phyloP scores from a whole-genome alignment of 2,797 vertebrate species.

The Molossus alvarezi region DNA sequence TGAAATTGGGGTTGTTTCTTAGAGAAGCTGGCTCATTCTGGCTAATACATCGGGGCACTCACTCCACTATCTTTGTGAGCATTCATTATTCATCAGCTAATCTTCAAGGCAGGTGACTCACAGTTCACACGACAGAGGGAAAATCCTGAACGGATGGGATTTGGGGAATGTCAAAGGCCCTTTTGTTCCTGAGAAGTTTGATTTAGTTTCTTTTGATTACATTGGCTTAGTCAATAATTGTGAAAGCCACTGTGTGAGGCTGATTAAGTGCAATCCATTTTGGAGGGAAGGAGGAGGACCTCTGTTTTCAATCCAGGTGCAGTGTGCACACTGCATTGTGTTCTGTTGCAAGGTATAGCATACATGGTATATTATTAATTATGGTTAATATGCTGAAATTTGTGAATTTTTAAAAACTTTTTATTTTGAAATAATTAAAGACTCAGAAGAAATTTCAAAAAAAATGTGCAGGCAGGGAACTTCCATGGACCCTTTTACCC shows the following conservation, averaged over 20 bases:
- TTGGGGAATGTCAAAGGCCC: slow-evolving; percentile 46
- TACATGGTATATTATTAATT: neutral
- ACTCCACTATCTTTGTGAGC: neutral
- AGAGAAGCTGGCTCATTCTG: neutral
- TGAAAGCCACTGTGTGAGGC: neutral
- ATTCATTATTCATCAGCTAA: slow-evolving; percentile 50
- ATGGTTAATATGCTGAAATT: neutral
- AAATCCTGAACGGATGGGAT: slow-evolving; percentile 47
- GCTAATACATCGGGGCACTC: neutral
- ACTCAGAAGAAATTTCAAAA: slow-evolving; percentile 19
- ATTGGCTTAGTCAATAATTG: slow-evolving; percentile 64
- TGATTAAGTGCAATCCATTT: neutral
- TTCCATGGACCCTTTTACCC: neutral
- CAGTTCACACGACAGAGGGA: slow-evolving; percentile 55
- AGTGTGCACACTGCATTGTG: neutral
- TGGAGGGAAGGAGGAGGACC: neutral
- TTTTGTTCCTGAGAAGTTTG: slow-evolving; percentile 68
- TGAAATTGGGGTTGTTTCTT: slow-evolving; percentile 41
- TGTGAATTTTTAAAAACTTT: slow-evolving; percentile 3
- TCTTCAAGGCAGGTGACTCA: slow-evolving; percentile 74
- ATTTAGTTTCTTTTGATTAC: slow-evolving; percentile 46
- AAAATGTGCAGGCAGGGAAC: neutral
- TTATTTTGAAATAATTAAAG: slow-evolving; percentile 59
- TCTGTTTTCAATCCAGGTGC: neutral
- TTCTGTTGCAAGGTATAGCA: neutral